Evolutionary conservation across 2,113 vertebrate species (phyloP).

Genomic region (Scartelaos histophorus): DNA sequence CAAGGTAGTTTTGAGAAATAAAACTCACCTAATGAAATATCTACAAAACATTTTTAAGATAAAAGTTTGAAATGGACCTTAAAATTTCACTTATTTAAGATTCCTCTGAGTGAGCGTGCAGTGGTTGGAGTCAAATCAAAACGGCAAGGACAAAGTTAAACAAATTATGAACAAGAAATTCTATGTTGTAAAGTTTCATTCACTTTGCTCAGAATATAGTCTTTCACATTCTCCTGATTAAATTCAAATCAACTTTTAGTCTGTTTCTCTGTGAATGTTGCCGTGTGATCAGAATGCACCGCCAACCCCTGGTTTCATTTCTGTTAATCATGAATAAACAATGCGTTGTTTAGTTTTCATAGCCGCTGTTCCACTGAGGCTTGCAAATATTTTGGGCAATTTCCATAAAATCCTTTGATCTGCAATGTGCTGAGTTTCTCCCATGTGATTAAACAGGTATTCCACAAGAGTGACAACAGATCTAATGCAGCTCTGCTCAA

Average conservation of each 20-base stretch:
- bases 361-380: conserved; percentile 4
- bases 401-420: conserved; percentile 16
- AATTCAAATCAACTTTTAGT: conserved; percentile 13
- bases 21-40: no score
- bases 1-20: no score
- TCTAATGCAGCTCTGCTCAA: background rate
- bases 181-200: background rate
- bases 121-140: background rate
- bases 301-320: background rate
- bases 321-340: conserved; percentile 15
- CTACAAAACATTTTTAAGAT: no score
- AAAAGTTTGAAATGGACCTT: no score
- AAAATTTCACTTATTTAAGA: no score
- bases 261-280: conserved; percentile 4
- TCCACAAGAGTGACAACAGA: conserved; percentile 6
- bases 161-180: background rate
- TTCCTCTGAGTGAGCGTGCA: no score
- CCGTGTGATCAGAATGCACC: conserved; percentile 17
- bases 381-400: conserved; percentile 9
- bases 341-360: conserved; percentile 11
- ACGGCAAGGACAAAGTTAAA: background rate
- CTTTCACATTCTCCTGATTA: conserved; percentile 10
- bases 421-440: conserved; percentile 4
- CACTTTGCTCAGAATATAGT: background rate
- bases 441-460: conserved; percentile 10